Evolutionary conservation across 2,888 invertebrate species (phyloP), one percentile per base, ranked within the genome.

Genomic region (Stenotaenia linearis): DNA sequence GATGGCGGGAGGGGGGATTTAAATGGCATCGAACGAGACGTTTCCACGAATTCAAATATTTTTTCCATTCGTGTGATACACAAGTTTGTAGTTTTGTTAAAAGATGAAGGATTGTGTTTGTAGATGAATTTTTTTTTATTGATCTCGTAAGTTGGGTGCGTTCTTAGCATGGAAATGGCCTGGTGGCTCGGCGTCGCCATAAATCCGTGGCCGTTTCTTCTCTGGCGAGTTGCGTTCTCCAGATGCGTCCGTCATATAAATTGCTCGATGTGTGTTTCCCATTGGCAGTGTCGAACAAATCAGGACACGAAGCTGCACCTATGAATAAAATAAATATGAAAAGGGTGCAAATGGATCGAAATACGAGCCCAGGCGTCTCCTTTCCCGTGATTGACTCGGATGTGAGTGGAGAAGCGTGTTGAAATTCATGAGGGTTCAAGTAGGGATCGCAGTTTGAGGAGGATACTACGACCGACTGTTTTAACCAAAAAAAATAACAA

Each of bases 191-290:
- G 69, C 69, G 28, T 69, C 69, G 69, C 28, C 69, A 25, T 69
- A 69, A 69, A 69, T 69, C 69, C 69, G 21, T 1, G 12, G 25
- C 69, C 69, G 69, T 69, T 69, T 69, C 69, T 69, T 28, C 18
- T 21, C 50, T n/a, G 69, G 69, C 69, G 69, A 69, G 69, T 69
- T 69, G 69, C 69, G 23, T 69, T 69, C 69, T 69, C 69, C 25
- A 69, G 69, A 69, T 69, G 69, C 69, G 69, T 69, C 69, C 69
- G 69, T 69, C 69, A 69, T 69, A 69, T 69, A 69, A 69, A 69
- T 69, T 69, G 69, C 15, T 4, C 10, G 12, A 4, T 45, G 45
- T 4, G 15, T 4, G 45, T 45, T 18, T 45, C 45, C 45, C 45
- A 4, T 12, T 45, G 18, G 45, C 12, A 15, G 45, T 4, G 69